Base-by-base conservation (phyloP, 1,140 invertebrate species). In the Drosophila gunungcola region DNA sequence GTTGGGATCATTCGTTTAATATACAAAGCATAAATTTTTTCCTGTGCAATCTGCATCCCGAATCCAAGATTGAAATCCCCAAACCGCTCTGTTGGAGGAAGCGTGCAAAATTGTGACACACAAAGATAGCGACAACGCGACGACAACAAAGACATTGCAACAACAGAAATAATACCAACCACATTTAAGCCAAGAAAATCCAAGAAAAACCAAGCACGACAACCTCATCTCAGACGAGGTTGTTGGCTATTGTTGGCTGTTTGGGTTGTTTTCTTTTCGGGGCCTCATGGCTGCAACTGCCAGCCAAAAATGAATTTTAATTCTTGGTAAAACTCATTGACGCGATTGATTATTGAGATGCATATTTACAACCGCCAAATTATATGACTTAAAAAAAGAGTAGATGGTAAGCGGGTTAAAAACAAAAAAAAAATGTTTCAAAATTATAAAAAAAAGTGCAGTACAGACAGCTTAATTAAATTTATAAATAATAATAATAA, bases 71-170 rank as follows among this genome's bases (percentile, higher is more conserved):
- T 42, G 21, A 34, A 38, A 46, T 48, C 46, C 25, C n/a, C 29
- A 69, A 69, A 41, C 67, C 63, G 13, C 63, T 45, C 43, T 48
- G 54, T 46, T 68, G 67, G 73, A 86, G 78, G 82, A 86, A 86
- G 82, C 82, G 82, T 86, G 82, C 82, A 86, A 86, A 86, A 81
- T 76, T 78, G 82, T 85, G 82, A 86, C 82, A 86, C 82, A 86
- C 82, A 86, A 86, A 86, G 82, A 86, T 86, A 89, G 77, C 73
- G 80, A 70, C 72, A 65, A 78, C 77, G 42, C 70, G 57, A 68
- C 57, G 62, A 73, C 74, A 64, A 76, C 56, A 57, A 67, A 42
- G 29, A 43, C 45, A 64, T 49, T 25, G 9, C 43, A 54, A 57
- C 61, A 42, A 39, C 56, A 52, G 42, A 41, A 38, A 9, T 10